These are phyloP conservation scores for Diachrysia chrysitis DNA, from an alignment of 2,888 invertebrate genomes.

Conservation along the genomic window DNA sequence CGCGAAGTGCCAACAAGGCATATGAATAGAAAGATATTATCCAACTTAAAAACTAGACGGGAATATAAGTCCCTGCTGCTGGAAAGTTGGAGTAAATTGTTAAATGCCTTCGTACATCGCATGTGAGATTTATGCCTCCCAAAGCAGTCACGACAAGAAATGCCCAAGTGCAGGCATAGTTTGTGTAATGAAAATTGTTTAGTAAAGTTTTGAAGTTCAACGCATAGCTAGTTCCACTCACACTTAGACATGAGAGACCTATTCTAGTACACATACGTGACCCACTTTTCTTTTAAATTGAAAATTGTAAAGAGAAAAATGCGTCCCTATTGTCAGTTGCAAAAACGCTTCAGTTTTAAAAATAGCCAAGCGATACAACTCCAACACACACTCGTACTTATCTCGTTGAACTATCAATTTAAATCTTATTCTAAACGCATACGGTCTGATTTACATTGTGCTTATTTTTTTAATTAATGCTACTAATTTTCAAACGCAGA, in stretches of 20 bases:
- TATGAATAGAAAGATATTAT: too few species aligned
- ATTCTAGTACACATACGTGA: neutral
- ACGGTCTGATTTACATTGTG: neutral
- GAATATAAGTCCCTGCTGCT: too few species aligned
- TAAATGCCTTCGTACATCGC: neutral
- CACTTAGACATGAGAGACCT: too few species aligned
- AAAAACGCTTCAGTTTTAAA: neutral
- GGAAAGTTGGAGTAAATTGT: too few species aligned
- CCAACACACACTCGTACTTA: neutral
- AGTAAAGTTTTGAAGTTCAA: neutral
- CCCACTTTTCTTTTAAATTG: conserved; percentile 1
- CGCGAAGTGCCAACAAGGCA: too few species aligned
- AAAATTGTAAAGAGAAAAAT: neutral
- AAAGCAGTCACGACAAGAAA: neutral
- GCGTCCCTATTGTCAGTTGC: conserved; percentile 1
- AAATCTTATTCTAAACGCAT: neutral
- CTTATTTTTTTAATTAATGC: neutral
- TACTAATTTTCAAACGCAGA: neutral
- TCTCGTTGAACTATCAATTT: neutral
- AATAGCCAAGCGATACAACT: neutral
- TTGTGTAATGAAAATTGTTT: neutral
- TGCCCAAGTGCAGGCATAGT: neutral
- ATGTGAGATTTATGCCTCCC: neutral
- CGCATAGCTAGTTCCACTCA: neutral
- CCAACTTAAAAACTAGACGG: too few species aligned